Conservation (phyloP, 2,797 vertebrate species). For the Morelia viridis region DNA sequence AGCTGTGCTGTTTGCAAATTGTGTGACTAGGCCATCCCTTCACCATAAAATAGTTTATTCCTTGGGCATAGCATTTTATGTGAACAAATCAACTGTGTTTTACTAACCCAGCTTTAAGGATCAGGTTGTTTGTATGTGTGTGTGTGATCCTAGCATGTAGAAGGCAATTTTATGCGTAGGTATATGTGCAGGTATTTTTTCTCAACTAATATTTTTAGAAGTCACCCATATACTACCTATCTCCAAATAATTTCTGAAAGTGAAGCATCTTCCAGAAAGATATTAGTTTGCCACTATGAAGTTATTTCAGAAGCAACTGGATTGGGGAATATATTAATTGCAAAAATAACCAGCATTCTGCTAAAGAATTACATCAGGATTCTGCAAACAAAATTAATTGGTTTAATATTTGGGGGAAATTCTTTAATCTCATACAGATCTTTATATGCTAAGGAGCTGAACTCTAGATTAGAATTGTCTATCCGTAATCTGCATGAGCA, state of each 20-base stretch:
- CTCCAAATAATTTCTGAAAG: not conserved
- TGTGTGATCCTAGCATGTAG: not conserved
- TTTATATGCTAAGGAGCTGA: too few species aligned
- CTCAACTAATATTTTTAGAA: not conserved
- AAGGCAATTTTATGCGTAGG: not conserved
- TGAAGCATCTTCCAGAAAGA: not conserved
- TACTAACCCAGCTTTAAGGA: not conserved
- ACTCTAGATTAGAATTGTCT: too few species aligned
- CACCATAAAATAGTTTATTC: not conserved
- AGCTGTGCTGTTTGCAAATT: too few species aligned
- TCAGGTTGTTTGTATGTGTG: not conserved
- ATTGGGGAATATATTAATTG: not conserved
- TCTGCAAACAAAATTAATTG: too few species aligned
- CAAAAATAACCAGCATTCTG: not conserved
- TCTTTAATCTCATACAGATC: too few species aligned
- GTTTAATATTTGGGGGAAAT: too few species aligned
- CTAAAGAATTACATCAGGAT: not conserved
- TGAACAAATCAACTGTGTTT: not conserved
- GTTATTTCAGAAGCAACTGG: too few species aligned
- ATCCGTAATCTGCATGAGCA: not conserved
- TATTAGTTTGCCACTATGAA: not conserved
- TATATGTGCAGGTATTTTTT: not conserved
- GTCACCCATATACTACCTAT: too few species aligned
- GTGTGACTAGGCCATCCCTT: too few species aligned
- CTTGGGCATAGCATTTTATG: not conserved